Conservation (phyloP, 2,113 vertebrate species). For the Numenius arquata region DNA sequence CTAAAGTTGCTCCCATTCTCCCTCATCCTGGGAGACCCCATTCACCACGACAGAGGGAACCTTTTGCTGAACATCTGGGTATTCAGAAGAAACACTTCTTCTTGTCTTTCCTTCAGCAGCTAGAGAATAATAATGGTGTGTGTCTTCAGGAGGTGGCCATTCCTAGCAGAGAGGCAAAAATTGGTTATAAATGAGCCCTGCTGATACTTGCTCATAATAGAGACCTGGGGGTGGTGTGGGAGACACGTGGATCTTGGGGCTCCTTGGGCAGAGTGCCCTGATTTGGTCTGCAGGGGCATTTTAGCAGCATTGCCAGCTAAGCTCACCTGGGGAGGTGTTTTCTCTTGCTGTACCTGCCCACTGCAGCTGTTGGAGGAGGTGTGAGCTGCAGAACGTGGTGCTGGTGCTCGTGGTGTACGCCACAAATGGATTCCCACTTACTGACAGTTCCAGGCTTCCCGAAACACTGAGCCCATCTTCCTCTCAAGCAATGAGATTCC, state of each 20-base stretch:
- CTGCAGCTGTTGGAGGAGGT: background rate
- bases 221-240: background rate
- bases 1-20: background rate
- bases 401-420: background rate
- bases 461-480: background rate
- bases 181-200: background rate
- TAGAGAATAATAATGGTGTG: background rate
- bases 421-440: background rate
- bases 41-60: background rate
- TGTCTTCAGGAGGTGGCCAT: background rate
- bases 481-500: background rate
- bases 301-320: background rate
- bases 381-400: background rate
- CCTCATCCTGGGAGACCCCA: background rate
- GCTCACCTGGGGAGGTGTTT: background rate
- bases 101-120: background rate
- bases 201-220: background rate
- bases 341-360: background rate
- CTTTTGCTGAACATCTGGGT: background rate
- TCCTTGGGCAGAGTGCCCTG: background rate
- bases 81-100: background rate
- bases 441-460: background rate
- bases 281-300: background rate
- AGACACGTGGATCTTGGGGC: rapidly evolving
- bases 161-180: background rate